Base-by-base conservation (phyloP, 2,113 vertebrate genomes). In the Hypomesus transpacificus region DNA sequence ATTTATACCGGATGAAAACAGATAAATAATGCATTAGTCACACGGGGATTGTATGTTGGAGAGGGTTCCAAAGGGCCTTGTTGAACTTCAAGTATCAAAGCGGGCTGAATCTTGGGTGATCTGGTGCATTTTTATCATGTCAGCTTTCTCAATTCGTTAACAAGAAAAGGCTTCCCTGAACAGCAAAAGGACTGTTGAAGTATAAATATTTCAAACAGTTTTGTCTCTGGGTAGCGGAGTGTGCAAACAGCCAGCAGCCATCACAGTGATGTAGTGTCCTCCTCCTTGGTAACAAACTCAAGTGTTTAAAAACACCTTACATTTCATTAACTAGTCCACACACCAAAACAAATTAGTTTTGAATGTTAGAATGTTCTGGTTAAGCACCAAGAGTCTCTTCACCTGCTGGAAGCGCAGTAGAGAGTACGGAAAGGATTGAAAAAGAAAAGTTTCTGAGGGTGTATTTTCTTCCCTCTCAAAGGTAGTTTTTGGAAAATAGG, bases 21-120 rank as follows among this genome's bases (percentile, higher is more conserved):
- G 5, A 85, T 90, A 80, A 86, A 89, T 90, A 80, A 85, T 89
- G 77, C 67, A 89, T 31, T 50, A 26, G 66, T 60, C 83, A 70
- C 80, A 86, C 77, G 75, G 75, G 60, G 46, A 67, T 39, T 61
- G 56, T 70, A 16, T 7, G 68, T 73, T 57, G 34, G 61, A 21
- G 75, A 71, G 7, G 26, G 54, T 69, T 74, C 68, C 70, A 59
- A 60, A 2, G 76, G 73, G 78, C 67, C 67, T 57, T 75, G 76
- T 84, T 78, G 67, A 75, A 75, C 82, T 74, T 46, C 67, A 24
- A 64, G 77, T 34, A 34, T 59, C 64, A 70, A 34, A 31, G 75
- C 67, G 31, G 71, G 56, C 26, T 26, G 1, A 77, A 26, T 75
- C 21, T 51, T 62, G 60, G 69, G 3, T 34, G 56, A 20, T 75